Evolutionary conservation across 2,797 vertebrate genomes (phyloP).

Genomic region (Chiroxiphia lanceolata): DNA sequence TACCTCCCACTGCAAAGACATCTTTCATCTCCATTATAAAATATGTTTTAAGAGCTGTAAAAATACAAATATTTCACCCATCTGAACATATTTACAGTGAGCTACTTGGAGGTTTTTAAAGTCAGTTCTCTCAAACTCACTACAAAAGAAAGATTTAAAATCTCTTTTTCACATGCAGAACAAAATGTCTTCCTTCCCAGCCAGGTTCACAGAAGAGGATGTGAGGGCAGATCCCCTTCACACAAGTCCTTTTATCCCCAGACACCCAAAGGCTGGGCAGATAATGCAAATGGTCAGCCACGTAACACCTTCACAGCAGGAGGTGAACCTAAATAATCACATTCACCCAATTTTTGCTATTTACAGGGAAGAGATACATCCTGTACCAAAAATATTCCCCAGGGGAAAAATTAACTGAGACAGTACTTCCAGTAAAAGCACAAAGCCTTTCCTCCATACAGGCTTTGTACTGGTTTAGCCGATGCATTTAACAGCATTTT

Average conservation of each 20-base stretch:
- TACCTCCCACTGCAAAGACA: background rate
- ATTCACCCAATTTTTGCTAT: background rate
- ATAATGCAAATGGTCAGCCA: background rate
- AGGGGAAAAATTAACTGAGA: background rate
- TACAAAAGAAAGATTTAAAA: background rate
- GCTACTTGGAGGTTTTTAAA: background rate
- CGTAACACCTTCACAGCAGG: background rate
- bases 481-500: background rate
- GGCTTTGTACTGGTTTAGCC: background rate
- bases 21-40: background rate
- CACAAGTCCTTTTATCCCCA: background rate
- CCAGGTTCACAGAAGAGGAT: background rate
- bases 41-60: background rate
- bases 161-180: background rate
- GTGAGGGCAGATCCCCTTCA: background rate
- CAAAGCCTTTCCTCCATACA: background rate
- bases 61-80: background rate
- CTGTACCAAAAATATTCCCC: background rate
- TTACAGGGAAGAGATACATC: background rate
- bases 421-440: background rate
- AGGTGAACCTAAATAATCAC: background rate
- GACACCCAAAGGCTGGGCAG: background rate
- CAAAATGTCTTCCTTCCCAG: background rate
- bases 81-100: background rate
- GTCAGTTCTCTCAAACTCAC: background rate